These are phyloP conservation scores for Ivindomyrus marchei DNA, from an alignment of 2,113 vertebrate species.

Conservation along the genomic window DNA sequence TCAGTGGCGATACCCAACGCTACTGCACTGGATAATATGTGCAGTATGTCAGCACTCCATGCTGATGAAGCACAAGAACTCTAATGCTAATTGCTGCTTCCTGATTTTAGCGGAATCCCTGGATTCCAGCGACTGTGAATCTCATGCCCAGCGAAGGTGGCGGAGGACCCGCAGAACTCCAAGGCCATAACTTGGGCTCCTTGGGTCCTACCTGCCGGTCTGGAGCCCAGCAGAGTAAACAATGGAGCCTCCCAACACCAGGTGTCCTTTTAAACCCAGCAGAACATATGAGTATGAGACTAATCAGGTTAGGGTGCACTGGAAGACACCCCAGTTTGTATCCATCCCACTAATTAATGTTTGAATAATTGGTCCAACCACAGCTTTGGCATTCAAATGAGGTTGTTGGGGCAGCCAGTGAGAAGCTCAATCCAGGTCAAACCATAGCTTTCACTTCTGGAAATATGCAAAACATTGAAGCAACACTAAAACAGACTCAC, in stretches of 20 bases:
- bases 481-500: slow-evolving; percentile 2
- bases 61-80: neutral
- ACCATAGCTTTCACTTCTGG: neutral
- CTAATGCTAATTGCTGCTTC: neutral
- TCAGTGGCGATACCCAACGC: neutral
- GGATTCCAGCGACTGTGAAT: neutral
- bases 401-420: slow-evolving; percentile 32
- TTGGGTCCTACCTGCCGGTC: neutral
- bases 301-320: neutral
- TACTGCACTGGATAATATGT: neutral
- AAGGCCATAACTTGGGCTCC: neutral
- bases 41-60: neutral
- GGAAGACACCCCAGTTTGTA: neutral
- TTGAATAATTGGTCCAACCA: neutral
- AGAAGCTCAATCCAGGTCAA: neutral
- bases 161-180: neutral
- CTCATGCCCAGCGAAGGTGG: neutral
- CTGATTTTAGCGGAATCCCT: neutral
- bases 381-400: neutral
- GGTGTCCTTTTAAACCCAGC: neutral
- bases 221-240: neutral
- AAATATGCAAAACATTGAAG: slow-evolving; percentile 39
- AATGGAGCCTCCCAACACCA: neutral
- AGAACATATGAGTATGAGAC: neutral
- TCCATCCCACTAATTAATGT: neutral